Percentiles rank a stretch among this genome's conserved stretches.
phyloP scores from a whole-genome alignment of 2,113 vertebrate genomes.

The Mirounga angustirostris region DNA sequence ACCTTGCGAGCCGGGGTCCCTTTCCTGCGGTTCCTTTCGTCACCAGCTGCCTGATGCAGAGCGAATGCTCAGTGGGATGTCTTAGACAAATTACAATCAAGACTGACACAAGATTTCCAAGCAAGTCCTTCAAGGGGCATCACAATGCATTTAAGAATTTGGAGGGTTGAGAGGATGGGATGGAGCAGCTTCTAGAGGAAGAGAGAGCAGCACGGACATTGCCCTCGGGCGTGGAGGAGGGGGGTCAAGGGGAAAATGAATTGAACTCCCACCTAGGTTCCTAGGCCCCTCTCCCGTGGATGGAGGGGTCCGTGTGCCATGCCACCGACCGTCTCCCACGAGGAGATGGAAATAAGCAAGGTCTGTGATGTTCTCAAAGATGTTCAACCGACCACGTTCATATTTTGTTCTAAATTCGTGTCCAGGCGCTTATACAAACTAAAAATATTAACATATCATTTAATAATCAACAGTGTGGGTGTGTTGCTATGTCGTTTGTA shows the following conservation, averaged over 20 bases:
- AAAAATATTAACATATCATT: conserved; percentile 45
- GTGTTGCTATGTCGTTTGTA: neutral
- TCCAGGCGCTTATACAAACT: conserved; percentile 16
- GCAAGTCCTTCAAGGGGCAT: neutral
- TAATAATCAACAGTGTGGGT: conserved; percentile 45
- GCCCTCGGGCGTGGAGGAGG: accelerated
- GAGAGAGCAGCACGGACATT: accelerated
- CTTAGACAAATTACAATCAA: neutral
- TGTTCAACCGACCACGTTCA: neutral
- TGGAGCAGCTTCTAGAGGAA: neutral
- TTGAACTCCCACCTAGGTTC: accelerated
- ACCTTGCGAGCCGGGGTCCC: neutral
- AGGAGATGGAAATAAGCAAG: neutral
- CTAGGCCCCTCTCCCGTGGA: neutral
- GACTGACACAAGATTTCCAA: neutral
- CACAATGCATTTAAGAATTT: neutral
- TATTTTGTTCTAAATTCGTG: neutral
- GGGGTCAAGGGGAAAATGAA: accelerated
- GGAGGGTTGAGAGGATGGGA: neutral
- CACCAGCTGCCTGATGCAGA: neutral
- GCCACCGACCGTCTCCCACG: accelerated
- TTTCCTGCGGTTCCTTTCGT: accelerated
- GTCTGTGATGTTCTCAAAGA: neutral
- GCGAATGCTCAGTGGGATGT: accelerated
- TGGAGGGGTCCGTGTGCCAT: accelerated